Evolutionary conservation across 2,888 invertebrate genomes (phyloP), one percentile per base, ranked within the genome.

Genomic region (Drosophila longiperda): DNA sequence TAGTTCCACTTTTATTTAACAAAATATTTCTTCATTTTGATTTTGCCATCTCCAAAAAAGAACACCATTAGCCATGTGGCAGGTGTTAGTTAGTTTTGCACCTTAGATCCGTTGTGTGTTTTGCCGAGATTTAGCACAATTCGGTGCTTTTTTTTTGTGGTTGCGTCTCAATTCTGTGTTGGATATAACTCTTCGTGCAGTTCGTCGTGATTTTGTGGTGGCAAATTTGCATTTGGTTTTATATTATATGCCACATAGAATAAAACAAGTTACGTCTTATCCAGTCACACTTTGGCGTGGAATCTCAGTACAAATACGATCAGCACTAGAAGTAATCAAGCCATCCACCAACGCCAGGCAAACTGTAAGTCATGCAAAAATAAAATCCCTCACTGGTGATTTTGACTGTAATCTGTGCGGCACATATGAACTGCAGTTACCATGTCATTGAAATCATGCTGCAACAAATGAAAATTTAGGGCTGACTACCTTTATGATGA

Each of bases 191-290:
- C 63, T 75, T 82, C 75, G 80, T 78, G 75, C 59, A 60, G 58
- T 69, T 72, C 76, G 82, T 89, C 89, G 87, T 89, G 89, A 83
- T 62, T 71, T 69, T 82, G 84, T 60, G 89, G 79, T 84, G 76
- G 75, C 67, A 82, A 87, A 87, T 87, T 88, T 87, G 90, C 90
- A 87, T 87, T 83, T 78, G 64, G 49, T 75, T 87, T 86, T 78
- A 72, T 78, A 62, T 80, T 75, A 72, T 75, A 61, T 78, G 64
- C 64, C 50, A 65, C 61, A 59, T 53, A 59, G 59, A 70, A 59
- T 53, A 53, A 59, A 67, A 70, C 58, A 69, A 65, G 61, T 52
- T 83, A 89, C 57, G 87, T 59, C 34, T 53, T 66, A 65, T 84
- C 69, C 52, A 87, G 66, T 50, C 73, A 81, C 6, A 78, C 55